A percentile compares a stretch with the other conserved stretches of the same genome.
These are phyloP conservation scores for Eupithecia abbreviata DNA, from an alignment of 2,888 invertebrate species.

Conservation along the genomic window DNA sequence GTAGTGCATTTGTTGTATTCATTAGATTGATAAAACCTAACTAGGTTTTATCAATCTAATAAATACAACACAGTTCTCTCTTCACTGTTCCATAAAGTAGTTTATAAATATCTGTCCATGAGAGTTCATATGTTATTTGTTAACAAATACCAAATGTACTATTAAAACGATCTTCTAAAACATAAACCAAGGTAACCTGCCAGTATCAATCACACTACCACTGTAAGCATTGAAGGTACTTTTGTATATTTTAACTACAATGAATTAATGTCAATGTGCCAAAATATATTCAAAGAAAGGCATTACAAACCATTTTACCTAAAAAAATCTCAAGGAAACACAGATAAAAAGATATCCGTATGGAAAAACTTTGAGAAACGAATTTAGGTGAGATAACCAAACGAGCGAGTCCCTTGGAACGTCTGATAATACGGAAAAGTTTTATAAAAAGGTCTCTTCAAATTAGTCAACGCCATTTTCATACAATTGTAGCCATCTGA, in stretches of 20 bases:
- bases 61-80: neutral
- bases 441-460: slow-evolving; percentile 21
- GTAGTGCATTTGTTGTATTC: no score
- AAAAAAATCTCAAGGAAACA: neutral
- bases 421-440: slow-evolving; percentile 22
- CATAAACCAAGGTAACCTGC: neutral
- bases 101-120: neutral
- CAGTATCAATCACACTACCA: no score
- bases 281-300: neutral
- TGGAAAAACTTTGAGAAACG: slow-evolving; percentile 3
- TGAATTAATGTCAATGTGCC: neutral
- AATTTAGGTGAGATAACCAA: slow-evolving; percentile 12
- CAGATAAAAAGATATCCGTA: slow-evolving; percentile 6
- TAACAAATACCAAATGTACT: neutral
- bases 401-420: slow-evolving; percentile 17
- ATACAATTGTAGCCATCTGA: neutral
- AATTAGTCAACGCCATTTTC: slow-evolving; percentile 5
- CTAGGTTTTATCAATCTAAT: neutral
- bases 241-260: neutral
- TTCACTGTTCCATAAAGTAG: neutral
- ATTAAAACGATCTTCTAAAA: neutral
- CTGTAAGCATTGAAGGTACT: neutral
- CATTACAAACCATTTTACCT: neutral
- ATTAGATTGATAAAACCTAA: no score
- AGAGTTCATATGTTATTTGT: neutral